Base-by-base conservation (phyloP, 2,113 vertebrate genomes). In the Rostratula benghalensis region DNA sequence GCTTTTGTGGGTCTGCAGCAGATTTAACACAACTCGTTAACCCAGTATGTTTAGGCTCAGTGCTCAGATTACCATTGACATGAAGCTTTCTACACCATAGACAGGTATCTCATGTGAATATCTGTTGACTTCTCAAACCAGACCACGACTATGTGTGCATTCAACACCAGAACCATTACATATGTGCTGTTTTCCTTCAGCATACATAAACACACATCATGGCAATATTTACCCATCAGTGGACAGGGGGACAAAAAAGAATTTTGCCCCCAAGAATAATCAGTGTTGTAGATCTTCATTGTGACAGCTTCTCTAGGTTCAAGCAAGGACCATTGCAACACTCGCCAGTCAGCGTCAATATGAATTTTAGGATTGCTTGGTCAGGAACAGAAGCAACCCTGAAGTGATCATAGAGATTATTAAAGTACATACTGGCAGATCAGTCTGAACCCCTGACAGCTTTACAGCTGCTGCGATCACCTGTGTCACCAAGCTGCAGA, bases 401-500 rank as follows among this genome's bases (percentile, higher is more conserved):
- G 30, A 92, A 71, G 53, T 7, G 17, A 78, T 56, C 57, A 90
- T 60, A 35, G 51, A 51, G 65, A 90, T 84, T 89, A 94, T 80
- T 94, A 39, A 94, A 50, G 61, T 30, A 33, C 9, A 61, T 6
- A 57, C 27, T 35, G 57, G 48, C 73, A 87, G 65, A 89, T 87
- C 65, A 87, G 50, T 79, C 57, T 80, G 53, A 84, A 68, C 24
- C 53, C 48, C 76, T 89, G 86, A 76, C 80, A 92, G 86, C 59
- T 97, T 93, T 79, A 82, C 5, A 69, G 92, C 69, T 90, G 64
- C 93, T 79, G 57, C 30, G 50, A 94, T 74, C 75, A 83, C 17
- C 45, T 50, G 45, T 87, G 73, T 60, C 90, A 87, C 92, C 28
- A 57, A 86, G 73, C 86, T 84, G 73, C 80, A 79, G 45, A 76